Percentiles rank a stretch among this genome's conserved stretches.
Evolutionary conservation across 2,113 vertebrate species (phyloP).

Genomic region (Pimephales promelas): DNA sequence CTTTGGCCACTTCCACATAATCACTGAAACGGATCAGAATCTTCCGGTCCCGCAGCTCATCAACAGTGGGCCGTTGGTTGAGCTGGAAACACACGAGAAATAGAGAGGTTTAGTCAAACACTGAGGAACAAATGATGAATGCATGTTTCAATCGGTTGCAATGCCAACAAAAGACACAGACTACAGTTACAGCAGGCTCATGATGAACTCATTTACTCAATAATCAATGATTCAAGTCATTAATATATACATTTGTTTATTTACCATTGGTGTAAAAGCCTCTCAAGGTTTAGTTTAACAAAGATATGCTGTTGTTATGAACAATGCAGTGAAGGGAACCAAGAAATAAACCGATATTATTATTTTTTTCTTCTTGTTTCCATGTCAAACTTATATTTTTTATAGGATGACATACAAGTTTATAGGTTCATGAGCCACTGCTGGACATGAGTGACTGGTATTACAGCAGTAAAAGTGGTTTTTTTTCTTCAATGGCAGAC

Average conservation of each 20-base stretch:
- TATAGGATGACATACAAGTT: background rate
- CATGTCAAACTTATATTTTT: too few relatives aligned
- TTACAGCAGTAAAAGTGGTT: background rate
- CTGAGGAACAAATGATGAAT: background rate
- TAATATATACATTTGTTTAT: background rate
- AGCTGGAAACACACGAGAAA: conserved; percentile 74
- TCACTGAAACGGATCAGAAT: conserved; percentile 98
- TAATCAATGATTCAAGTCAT: background rate
- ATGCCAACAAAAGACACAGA: background rate
- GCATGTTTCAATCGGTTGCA: background rate
- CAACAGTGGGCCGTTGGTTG: conserved; percentile 95
- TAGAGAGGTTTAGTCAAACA: background rate
- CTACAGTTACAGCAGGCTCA: background rate
- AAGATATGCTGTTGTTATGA: too few relatives aligned
- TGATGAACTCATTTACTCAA: background rate
- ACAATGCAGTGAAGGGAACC: too few relatives aligned
- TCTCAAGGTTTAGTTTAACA: background rate
- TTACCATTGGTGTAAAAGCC: background rate
- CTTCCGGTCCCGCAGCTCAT: conserved; percentile 94
- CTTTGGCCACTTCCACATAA: conserved; percentile 98
- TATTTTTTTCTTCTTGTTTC: too few relatives aligned
- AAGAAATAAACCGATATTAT: too few relatives aligned
- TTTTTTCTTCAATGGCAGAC: background rate
- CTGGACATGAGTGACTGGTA: background rate
- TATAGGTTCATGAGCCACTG: background rate